Conservation (phyloP, 30 jellyfish, hydroid and myxozoan species). For the Calvadosia cruxmelitensis region DNA sequence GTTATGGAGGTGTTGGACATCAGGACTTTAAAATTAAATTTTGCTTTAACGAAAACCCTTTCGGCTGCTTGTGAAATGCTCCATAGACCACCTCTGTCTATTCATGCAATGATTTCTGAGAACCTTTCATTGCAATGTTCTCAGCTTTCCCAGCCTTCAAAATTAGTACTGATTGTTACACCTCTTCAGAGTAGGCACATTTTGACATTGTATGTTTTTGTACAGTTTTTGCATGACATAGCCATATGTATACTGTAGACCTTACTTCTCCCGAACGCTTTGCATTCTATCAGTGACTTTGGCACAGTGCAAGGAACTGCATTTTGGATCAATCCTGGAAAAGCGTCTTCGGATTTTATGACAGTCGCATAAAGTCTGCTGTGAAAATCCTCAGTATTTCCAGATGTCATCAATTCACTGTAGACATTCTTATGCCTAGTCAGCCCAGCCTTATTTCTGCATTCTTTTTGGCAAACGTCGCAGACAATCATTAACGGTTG, state of each 20-base stretch:
- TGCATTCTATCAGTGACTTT: constrained; percentile 9
- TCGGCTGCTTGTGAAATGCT: constrained; percentile 5
- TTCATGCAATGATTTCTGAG: constrained; percentile 5
- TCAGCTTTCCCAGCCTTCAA: constrained; percentile 11
- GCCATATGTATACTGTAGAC: not conserved
- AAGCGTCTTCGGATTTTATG: not conserved
- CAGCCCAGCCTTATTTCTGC: constrained; percentile 14
- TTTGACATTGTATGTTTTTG: constrained; percentile 4
- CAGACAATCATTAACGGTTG: too few relatives aligned
- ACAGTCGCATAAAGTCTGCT: constrained; percentile 1
- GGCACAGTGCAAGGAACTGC: constrained; percentile 14
- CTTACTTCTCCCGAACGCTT: not conserved
- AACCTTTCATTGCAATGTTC: not conserved
- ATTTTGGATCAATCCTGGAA: constrained; percentile 1
- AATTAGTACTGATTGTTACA: constrained; percentile 5
- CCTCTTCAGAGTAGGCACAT: not conserved
- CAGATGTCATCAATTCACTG: constrained; percentile 3
- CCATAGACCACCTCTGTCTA: constrained; percentile 13
- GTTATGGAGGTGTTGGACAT: too few relatives aligned
- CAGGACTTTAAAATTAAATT: not conserved
- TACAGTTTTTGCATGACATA: constrained; percentile 6
- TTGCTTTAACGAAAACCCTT: constrained; percentile 8
- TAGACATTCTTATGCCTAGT: constrained; percentile 13
- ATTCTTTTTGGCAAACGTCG: too few relatives aligned
- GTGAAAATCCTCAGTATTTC: constrained; percentile 14